Evolutionary conservation across 2,113 vertebrate species (phyloP).

Genomic region (Cynoglossus semilaevis): DNA sequence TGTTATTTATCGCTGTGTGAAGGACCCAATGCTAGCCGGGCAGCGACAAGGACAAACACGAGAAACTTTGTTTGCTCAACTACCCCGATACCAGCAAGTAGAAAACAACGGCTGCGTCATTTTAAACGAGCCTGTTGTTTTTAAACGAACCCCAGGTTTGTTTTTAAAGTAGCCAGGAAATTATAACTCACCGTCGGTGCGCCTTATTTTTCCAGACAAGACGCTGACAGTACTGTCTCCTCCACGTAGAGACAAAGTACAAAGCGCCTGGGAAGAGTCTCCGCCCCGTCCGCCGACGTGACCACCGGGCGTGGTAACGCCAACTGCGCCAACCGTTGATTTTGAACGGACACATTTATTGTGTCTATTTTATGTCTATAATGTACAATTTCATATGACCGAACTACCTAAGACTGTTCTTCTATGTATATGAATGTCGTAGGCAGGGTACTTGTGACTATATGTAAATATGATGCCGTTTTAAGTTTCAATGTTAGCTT

Average conservation of each 20-base stretch:
- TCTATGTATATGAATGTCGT: too few species aligned
- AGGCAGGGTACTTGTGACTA: too few species aligned
- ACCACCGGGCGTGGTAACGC: background rate
- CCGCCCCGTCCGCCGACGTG: slow-evolving; percentile 56
- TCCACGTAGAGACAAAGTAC: slow-evolving; percentile 68
- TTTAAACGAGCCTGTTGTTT: background rate
- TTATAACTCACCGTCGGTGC: slow-evolving; percentile 67
- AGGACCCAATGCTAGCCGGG: slow-evolving; percentile 50
- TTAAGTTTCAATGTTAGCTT: too few species aligned
- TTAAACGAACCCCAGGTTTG: background rate
- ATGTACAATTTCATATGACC: too few species aligned
- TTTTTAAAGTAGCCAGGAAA: slow-evolving; percentile 46
- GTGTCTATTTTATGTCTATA: too few species aligned
- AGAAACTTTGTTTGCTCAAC: slow-evolving; percentile 3
- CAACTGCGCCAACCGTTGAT: too few species aligned
- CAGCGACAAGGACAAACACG: slow-evolving; percentile 25
- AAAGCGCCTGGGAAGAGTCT: slow-evolving; percentile 46
- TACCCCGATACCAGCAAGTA: background rate
- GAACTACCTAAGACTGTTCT: too few species aligned
- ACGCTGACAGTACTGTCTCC: slow-evolving; percentile 56
- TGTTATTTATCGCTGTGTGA: too few species aligned
- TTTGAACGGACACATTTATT: too few species aligned
- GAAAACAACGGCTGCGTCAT: too few species aligned
- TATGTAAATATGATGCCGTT: too few species aligned
- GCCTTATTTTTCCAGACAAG: slow-evolving; percentile 61